Base-by-base conservation (phyloP, 2,797 vertebrate species). In the Tokudaia tokunoshimensis region DNA sequence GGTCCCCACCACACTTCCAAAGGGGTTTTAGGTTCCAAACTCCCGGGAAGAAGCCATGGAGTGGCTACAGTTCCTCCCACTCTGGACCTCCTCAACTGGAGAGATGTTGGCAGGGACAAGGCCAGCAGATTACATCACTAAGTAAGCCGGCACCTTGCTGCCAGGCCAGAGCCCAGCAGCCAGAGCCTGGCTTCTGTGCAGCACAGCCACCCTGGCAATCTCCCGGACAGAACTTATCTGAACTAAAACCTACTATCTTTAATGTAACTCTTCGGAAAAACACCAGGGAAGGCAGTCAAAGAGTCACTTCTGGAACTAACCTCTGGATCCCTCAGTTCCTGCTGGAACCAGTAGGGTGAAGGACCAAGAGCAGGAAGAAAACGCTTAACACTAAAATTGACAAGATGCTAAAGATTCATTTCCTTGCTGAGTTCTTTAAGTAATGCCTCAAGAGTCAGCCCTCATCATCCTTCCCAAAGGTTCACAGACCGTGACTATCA, bases 251-350 rank as follows among this genome's bases (percentile, higher is more conserved):
- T 2, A 92, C 90, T 47, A 96, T 57, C 89, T 65, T 93, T 57
- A 96, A 92, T 4, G 80, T 82, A 92, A 97, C 92, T 98, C 95
- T 94, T 95, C 24, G 84, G 97, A 98, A 98, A 98, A 98, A 96
- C 10, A 97, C 89, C 52, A 55, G 65, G 96, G 95, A 96, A 92
- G 92, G 94, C 37, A 67, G 97, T 97, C 98, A 98, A 89, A 34
- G 3, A 47, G 22, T 90, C 87, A 67, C 74, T 97, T 97, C 95
- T 29, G 17, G 96, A 97, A 97, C 0, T 57, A 90, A 67, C 76
- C 61, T 95, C 97, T 94, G 93, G 52, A 78, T 74, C n/a, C 92
- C 79, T 44, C 47, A 0, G 74, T 10, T 26, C 63, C 37, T n/a
- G 52, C 92, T 19, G 52, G 61, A 79, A 89, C 67, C 37, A 3